phyloP scores from a whole-genome alignment of 2,797 vertebrate species.

The Taeniopygia guttata region DNA sequence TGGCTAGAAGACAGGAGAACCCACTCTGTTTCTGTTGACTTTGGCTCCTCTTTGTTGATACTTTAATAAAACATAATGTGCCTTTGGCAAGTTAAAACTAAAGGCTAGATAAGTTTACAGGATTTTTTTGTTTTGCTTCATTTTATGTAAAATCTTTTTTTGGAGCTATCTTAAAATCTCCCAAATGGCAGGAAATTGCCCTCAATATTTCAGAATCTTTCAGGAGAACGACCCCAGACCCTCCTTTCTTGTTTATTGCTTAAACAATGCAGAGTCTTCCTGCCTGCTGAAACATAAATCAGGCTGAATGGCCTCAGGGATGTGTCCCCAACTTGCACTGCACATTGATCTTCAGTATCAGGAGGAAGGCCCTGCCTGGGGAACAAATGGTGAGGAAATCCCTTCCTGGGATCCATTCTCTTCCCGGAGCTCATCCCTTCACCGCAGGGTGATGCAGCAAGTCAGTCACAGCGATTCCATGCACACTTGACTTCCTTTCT shows the following conservation, averaged over 20 bases:
- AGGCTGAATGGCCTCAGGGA: not conserved
- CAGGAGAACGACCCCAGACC: constrained; percentile 38
- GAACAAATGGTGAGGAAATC: constrained; percentile 5
- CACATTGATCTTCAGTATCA: not conserved
- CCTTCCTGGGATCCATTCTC: not conserved
- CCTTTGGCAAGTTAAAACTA: constrained; percentile 53
- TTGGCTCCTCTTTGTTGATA: constrained; percentile 51
- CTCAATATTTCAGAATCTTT: constrained; percentile 43
- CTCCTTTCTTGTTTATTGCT: not conserved
- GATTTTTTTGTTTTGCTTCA: constrained; percentile 51
- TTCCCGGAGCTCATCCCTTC: not conserved
- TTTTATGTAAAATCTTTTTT: constrained; percentile 57
- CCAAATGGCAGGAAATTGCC: constrained; percentile 62
- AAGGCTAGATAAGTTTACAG: constrained; percentile 50
- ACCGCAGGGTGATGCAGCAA: not conserved
- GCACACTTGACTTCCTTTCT: not conserved
- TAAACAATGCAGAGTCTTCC: not conserved
- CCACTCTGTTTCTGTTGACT: constrained; percentile 47
- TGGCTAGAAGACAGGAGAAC: not conserved
- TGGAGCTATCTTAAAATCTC: constrained; percentile 41
- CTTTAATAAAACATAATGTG: constrained; percentile 63
- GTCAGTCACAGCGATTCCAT: not conserved
- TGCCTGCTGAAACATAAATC: constrained; percentile 27
- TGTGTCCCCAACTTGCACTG: not conserved
- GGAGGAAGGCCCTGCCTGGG: not conserved